phyloP scores from a whole-genome alignment of 2,797 vertebrate species.

The Loriculus beryllinus region DNA sequence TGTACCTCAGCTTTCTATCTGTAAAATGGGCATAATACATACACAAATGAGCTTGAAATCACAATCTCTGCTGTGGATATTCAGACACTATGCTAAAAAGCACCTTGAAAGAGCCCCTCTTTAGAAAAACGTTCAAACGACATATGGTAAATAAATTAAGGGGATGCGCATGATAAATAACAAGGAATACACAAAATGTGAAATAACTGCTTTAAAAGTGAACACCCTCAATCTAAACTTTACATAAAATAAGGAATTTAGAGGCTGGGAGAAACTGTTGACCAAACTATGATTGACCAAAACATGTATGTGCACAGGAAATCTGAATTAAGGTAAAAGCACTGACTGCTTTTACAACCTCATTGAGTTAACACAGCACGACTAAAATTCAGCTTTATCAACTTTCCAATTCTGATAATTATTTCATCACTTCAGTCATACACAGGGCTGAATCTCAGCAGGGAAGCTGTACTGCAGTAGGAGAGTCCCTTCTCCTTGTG shows the following conservation, averaged over 20 bases:
- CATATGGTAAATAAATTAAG: background rate
- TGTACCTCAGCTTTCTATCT: background rate
- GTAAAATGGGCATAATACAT: background rate
- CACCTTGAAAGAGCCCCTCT: background rate
- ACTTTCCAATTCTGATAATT: background rate
- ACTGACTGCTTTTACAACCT: background rate
- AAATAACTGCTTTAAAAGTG: background rate
- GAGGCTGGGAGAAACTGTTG: background rate
- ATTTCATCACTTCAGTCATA: background rate
- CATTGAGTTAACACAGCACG: background rate
- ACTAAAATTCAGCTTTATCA: background rate
- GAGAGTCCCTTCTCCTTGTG: background rate
- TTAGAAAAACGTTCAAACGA: background rate
- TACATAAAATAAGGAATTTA: background rate
- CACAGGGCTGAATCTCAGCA: background rate
- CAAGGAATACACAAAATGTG: background rate
- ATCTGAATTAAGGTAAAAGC: background rate
- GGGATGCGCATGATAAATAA: background rate
- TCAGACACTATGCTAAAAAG: background rate
- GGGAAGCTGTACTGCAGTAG: background rate
- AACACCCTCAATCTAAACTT: background rate
- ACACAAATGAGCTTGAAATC: background rate
- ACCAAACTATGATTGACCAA: background rate
- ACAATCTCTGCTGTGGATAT: background rate
- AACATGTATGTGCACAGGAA: background rate